Evolutionary conservation across 2,113 vertebrate genomes (phyloP).

Genomic region (Puffinus mauretanicus): DNA sequence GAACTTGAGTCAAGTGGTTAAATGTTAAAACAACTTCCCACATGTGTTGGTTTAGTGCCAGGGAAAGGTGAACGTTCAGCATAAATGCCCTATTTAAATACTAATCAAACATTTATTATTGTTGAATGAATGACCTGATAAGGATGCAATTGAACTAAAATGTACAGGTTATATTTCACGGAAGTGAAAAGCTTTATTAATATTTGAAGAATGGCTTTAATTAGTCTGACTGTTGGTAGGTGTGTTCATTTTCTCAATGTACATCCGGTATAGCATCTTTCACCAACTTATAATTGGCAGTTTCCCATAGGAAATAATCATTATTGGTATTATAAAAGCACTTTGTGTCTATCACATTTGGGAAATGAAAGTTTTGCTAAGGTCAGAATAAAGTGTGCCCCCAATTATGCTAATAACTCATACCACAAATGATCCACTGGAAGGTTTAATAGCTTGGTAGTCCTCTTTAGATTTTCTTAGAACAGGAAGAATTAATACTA

Average conservation of each 20-base stretch:
- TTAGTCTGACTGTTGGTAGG: conserved; percentile 52
- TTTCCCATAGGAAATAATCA: conserved; percentile 78
- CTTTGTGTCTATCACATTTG: conserved; percentile 81
- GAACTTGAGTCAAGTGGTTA: neutral
- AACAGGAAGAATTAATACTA: conserved; percentile 12
- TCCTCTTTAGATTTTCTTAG: conserved; percentile 50
- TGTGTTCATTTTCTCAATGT: conserved; percentile 51
- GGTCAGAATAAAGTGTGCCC: conserved; percentile 89
- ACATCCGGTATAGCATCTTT: conserved; percentile 59
- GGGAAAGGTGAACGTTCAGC: neutral
- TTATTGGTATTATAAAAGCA: conserved; percentile 76
- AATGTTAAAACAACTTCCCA: neutral
- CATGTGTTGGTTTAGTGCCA: neutral
- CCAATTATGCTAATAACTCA: conserved; percentile 93
- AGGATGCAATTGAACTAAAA: neutral
- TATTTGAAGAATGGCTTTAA: conserved; percentile 47
- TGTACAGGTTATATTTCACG: neutral
- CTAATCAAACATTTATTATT: neutral
- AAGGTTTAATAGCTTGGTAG: conserved; percentile 77
- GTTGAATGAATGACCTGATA: neutral
- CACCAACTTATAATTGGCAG: conserved; percentile 75
- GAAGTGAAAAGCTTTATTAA: neutral
- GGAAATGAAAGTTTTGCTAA: conserved; percentile 82
- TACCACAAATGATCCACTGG: conserved; percentile 81
- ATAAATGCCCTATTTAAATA: conserved; percentile 9